Base-by-base conservation (phyloP, 2,113 vertebrate genomes). In the Micronycteris hirsuta region DNA sequence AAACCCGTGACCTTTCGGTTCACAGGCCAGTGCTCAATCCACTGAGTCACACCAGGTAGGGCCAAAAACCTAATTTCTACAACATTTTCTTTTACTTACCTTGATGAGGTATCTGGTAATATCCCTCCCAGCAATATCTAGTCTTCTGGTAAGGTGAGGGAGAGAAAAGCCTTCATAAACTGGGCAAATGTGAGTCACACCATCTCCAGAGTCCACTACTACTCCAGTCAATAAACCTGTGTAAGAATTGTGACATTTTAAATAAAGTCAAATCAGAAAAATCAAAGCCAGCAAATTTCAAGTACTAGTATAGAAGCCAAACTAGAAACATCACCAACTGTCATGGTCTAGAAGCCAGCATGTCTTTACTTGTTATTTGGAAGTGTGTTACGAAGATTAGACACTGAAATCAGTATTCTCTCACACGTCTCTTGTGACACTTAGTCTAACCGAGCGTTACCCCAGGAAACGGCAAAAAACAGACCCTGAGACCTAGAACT, bases 51-150 rank as follows among this genome's bases (percentile, higher is more conserved):
- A 31, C 61, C 28, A 63, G 61, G 3, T 3, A 14, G 61, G 28
- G 61, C 61, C 15, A 84, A 85, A 84, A 84, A 85, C 12, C 5
- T 38, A 86, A 71, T 58, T 73, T 73, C 38, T 73, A 67, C 11
- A 4, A 15, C 43, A 56, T n/a, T 68, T 83, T 45, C 20, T 81
- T 33, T 81, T 78, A 7, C 95, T 98, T 97, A 99, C 99, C 99
- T 99, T 99, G 91, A 99, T 99, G 97, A 99, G 99, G 97, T 99
- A 99, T 96, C 99, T 99, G 90, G 99, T 99, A 97, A 99, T 99
- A 98, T 99, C 99, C 97, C 99, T 99, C 95, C 99, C 99, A 45
- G 99, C 99, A 1, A 99, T 99, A 97, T 99, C 99, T 96, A 99
- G 98, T 96, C 99, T 99, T 95, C 99, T 99, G 2, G 99, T 99